These are phyloP conservation scores for Donacobius atricapilla DNA, from an alignment of 2,113 vertebrate genomes.

Conservation along the genomic window DNA sequence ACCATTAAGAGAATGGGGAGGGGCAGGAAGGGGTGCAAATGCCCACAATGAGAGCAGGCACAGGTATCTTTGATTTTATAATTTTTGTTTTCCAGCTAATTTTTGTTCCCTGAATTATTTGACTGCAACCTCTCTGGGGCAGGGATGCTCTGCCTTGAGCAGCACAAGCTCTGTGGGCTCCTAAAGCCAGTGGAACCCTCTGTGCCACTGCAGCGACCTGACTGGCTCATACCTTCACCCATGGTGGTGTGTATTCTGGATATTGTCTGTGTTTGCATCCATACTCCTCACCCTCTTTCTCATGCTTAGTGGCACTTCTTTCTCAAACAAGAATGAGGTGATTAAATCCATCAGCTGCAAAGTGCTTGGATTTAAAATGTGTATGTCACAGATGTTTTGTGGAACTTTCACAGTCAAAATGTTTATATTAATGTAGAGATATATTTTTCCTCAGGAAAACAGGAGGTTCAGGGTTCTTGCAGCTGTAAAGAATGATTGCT, in stretches of 20 bases:
- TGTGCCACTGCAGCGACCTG: not conserved
- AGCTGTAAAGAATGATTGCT: constrained; percentile 45
- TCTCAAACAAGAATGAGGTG: not conserved
- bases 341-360: not conserved
- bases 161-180: not conserved
- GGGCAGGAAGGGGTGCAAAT: not conserved
- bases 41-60: not conserved
- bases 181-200: not conserved
- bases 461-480: not conserved
- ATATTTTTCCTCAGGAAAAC: not conserved
- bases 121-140: not conserved
- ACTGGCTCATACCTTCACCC: not conserved
- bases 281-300: not conserved
- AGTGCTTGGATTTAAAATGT: not conserved
- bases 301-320: not conserved
- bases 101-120: not conserved
- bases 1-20: not conserved
- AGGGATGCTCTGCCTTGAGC: not conserved
- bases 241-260: not conserved
- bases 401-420: not conserved
- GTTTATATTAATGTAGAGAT: constrained; percentile 6
- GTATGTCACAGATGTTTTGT: not conserved
- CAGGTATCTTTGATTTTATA: not conserved
- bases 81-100: not conserved
- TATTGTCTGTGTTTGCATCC: not conserved